Evolutionary conservation across 2,113 vertebrate genomes (phyloP).

Genomic region (Protobothrops flavoviridis): DNA sequence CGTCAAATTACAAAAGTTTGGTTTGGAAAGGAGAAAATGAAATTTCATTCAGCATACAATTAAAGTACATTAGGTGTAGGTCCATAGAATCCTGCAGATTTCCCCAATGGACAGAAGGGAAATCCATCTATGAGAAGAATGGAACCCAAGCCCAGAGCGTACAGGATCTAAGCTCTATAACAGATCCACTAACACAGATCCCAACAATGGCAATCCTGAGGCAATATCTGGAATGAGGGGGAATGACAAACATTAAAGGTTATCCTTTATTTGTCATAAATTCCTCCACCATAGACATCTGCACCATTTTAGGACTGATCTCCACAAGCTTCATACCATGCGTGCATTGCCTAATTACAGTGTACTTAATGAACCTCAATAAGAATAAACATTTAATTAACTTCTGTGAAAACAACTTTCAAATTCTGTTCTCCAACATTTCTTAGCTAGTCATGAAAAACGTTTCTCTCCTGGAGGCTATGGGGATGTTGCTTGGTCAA

Average conservation of each 20-base stretch:
- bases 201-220: no score
- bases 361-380: background rate
- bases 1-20: conserved; percentile 18
- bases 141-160: background rate
- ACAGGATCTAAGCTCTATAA: background rate
- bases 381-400: background rate
- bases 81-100: background rate
- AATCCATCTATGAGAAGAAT: background rate
- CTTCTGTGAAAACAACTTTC: background rate
- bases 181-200: background rate
- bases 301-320: background rate
- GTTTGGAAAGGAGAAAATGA: background rate
- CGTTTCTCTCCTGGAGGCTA: background rate
- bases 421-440: background rate
- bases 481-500: background rate
- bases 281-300: background rate
- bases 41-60: background rate
- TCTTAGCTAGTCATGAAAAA: background rate
- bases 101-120: background rate
- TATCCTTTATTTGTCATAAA: background rate
- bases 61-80: background rate
- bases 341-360: background rate
- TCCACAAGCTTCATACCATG: background rate
- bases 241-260: background rate
- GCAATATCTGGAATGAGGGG: background rate